Base-by-base conservation (phyloP, 1,140 invertebrate genomes). In the Trypoxylus dichotomus region DNA sequence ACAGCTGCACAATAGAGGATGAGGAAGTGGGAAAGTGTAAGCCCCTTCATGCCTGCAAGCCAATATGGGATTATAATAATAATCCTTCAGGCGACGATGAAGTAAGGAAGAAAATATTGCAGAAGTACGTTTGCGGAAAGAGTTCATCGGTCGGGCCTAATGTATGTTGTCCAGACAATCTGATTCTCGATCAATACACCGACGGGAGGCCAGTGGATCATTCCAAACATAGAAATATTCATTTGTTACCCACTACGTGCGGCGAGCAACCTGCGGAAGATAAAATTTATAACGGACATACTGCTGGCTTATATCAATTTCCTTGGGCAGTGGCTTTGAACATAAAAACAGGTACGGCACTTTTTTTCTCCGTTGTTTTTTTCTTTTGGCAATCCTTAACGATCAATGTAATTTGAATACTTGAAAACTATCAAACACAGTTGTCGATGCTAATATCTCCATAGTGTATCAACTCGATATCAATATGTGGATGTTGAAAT, bases 241-340 rank as follows among this genome's bases (percentile, higher is more conserved):
- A 92, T 0, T 74, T 93, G 21, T 77, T 79, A 0, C 42, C 80
- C 5, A 37, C 32, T 8, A 73, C 78, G 0, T 90, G 89, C 42
- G 89, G 89, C 0, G 79, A 81, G 0, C 25, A 87, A 1, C 73
- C 78, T 15, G 81, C 77, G 3, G 76, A 84, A 27, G 81, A 87
- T 25, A 89, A 85, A 80, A 89, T 93, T 37, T 81, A 89, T n/a
- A 88, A 89, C 11, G 92, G 91, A 0, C 88, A 90, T 25, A 87
- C 87, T 77, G 91, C 91, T 0, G 82, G 82, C 0, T 78, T 92
- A 2, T 88, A 88, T 76, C 90, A 92, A 78, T 91, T 89, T 83
- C 91, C 92, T 0, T 93, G 92, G 92, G 92, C 92, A 91, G 90
- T 89, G 0, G 83, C 92, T 0, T 80, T 93, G 7, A 85, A 87